phyloP scores from a whole-genome alignment of 2,888 invertebrate species.

The Clanis bilineata region DNA sequence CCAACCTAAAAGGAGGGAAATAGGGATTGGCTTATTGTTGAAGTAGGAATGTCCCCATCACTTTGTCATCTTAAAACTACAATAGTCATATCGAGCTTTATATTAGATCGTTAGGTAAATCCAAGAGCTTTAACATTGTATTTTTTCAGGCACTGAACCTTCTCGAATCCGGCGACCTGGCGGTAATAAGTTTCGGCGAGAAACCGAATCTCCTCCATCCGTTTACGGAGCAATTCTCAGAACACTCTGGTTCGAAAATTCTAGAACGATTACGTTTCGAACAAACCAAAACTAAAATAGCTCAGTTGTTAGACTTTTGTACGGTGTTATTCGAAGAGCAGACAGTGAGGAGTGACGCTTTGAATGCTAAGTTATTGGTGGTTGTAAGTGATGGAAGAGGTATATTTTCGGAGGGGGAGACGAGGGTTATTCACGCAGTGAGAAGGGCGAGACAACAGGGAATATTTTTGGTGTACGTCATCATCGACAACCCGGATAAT shows the following conservation, averaged over 20 bases:
- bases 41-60: too few species aligned
- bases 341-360: conserved; percentile 73
- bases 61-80: too few species aligned
- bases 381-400: conserved; percentile 98
- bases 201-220: conserved; percentile 92
- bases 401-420: conserved; percentile 93
- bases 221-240: conserved; percentile 92
- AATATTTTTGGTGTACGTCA: conserved; percentile 96
- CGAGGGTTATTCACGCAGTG: conserved; percentile 88
- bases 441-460: conserved; percentile 90
- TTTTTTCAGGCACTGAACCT: conserved; percentile 89
- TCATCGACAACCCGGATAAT: conserved; percentile 96
- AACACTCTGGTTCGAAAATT: conserved; percentile 91
- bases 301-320: conserved; percentile 90
- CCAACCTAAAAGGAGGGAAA: too few species aligned
- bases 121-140: neutral
- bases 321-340: conserved; percentile 82
- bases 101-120: too few species aligned
- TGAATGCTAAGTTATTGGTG: conserved; percentile 92
- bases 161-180: conserved; percentile 96
- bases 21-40: too few species aligned
- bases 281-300: conserved; percentile 94
- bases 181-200: conserved; percentile 96
- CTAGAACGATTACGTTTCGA: conserved; percentile 92
- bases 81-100: too few species aligned